Evolutionary conservation across 2,113 vertebrate genomes (phyloP).

Genomic region (Illadopsis cleaveri): DNA sequence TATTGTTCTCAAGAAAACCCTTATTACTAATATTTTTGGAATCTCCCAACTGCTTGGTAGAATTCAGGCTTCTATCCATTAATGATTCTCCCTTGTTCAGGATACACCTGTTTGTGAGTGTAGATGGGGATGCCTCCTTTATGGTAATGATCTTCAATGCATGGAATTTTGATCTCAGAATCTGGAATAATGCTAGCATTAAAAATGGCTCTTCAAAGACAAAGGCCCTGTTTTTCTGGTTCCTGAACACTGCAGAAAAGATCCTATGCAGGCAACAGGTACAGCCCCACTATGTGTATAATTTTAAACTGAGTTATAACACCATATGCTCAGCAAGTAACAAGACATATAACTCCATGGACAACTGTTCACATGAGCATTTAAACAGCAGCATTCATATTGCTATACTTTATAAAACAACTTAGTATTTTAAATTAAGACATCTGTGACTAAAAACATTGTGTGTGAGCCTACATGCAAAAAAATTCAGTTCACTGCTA

Average conservation of each 20-base stretch:
- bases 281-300: not conserved
- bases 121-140: not conserved
- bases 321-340: not conserved
- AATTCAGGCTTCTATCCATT: not conserved
- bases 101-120: not conserved
- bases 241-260: not conserved
- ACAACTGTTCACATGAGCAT: not conserved
- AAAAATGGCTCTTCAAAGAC: not conserved
- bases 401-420: not conserved
- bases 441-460: not conserved
- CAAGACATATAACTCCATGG: accelerated
- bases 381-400: not conserved
- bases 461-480: not conserved
- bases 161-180: not conserved
- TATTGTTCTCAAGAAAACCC: not conserved
- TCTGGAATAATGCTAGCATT: not conserved
- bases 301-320: not conserved
- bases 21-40: not conserved
- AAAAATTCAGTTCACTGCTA: not conserved
- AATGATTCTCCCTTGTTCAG: not conserved
- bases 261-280: not conserved
- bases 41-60: not conserved
- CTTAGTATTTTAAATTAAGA: not conserved
- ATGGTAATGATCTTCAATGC: not conserved
- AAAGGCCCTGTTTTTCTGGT: not conserved